These are phyloP conservation scores for Alosa alosa DNA, from an alignment of 2,113 vertebrate genomes.

Conservation along the genomic window DNA sequence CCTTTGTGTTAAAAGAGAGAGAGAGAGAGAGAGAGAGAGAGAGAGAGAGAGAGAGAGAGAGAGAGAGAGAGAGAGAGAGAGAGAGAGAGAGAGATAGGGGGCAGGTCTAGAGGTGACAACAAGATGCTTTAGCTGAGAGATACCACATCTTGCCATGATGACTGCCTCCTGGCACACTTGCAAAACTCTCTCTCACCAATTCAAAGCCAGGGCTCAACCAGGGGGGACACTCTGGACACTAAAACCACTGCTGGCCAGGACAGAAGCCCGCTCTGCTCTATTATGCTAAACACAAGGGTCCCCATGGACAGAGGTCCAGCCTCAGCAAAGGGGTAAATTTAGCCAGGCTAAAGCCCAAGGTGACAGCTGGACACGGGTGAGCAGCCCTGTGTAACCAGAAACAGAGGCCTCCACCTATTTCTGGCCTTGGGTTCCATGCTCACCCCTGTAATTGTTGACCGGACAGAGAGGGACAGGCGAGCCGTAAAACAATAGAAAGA, in stretches of 20 bases:
- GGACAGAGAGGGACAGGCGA: background rate
- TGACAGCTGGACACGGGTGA: slow-evolving; percentile 54
- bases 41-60: background rate
- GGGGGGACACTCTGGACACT: background rate
- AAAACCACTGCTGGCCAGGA: background rate
- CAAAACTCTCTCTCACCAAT: background rate
- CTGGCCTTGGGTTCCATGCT: slow-evolving; percentile 35
- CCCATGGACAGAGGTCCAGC: slow-evolving; percentile 26
- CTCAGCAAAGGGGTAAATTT: slow-evolving; percentile 53
- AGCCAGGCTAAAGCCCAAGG: slow-evolving; percentile 51
- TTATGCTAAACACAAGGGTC: slow-evolving; percentile 20
- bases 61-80: background rate
- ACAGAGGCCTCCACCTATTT: slow-evolving; percentile 41
- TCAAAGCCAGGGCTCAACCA: background rate
- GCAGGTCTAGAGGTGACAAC: background rate
- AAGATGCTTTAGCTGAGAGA: background rate
- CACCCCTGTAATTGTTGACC: slow-evolving; percentile 30
- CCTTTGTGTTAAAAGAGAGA: background rate
- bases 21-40: background rate
- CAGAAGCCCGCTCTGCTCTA: background rate
- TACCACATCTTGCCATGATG: background rate
- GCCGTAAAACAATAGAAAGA: background rate
- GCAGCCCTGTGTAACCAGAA: slow-evolving; percentile 51
- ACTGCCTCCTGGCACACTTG: background rate
- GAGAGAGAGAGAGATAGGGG: background rate